These are phyloP conservation scores for Upupa epops DNA, from an alignment of 2,113 vertebrate species.

Conservation along the genomic window DNA sequence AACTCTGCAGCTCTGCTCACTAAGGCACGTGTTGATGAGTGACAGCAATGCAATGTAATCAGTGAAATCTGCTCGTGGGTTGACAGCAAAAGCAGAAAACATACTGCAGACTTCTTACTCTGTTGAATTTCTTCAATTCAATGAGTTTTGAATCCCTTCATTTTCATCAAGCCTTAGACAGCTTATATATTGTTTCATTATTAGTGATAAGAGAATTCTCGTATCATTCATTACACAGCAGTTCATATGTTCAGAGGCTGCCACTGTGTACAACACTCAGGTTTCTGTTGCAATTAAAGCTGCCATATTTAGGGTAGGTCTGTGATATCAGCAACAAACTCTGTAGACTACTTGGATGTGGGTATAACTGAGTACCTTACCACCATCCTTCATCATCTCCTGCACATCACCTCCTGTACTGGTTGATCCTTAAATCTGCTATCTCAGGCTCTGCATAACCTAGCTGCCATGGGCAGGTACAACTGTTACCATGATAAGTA, in stretches of 20 bases:
- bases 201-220: neutral
- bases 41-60: neutral
- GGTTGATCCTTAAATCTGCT: neutral
- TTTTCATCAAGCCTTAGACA: neutral
- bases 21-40: neutral
- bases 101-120: neutral
- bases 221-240: neutral
- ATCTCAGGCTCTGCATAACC: neutral
- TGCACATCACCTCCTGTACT: neutral
- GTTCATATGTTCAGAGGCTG: neutral
- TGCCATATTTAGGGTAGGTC: neutral
- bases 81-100: neutral
- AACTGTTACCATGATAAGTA: neutral
- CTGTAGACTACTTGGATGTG: neutral
- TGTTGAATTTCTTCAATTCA: neutral
- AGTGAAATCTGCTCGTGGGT: neutral
- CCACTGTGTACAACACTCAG: neutral
- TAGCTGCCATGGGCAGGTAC: neutral
- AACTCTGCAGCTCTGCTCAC: neutral
- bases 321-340: neutral
- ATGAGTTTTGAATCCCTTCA: neutral
- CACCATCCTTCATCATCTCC: neutral
- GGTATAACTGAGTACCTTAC: neutral
- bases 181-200: neutral
- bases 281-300: neutral